A percentile compares a stretch with the other conserved stretches of the same genome.
Evolutionary conservation across 1,140 invertebrate species (phyloP).

Genomic region (Drosophila dunni): DNA sequence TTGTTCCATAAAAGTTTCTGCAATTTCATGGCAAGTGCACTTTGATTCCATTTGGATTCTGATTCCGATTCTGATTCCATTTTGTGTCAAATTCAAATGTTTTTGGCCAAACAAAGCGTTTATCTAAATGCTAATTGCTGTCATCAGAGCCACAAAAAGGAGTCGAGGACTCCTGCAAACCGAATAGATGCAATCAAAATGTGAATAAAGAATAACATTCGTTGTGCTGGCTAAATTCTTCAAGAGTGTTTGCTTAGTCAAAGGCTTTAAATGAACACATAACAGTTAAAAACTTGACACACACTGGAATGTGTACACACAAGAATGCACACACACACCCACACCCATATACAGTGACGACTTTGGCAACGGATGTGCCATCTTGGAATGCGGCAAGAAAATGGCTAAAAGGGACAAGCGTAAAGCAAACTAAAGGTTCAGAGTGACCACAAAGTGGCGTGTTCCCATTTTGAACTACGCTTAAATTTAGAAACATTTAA

Average conservation of each 20-base stretch:
- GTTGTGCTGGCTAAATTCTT: not conserved
- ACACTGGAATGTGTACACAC: slow-evolving; percentile 45
- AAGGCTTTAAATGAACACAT: slow-evolving; percentile 45
- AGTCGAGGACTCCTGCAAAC: slow-evolving; percentile 10
- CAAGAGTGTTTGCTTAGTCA: not conserved
- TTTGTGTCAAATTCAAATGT: slow-evolving; percentile 20
- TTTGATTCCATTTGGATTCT: slow-evolving; percentile 38
- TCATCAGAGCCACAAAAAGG: slow-evolving; percentile 48
- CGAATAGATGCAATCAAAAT: not conserved
- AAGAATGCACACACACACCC: slow-evolving; percentile 27
- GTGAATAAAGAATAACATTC: slow-evolving; percentile 19
- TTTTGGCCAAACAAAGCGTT: slow-evolving; percentile 48
- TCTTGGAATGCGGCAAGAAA: slow-evolving; percentile 57
- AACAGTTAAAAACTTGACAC: slow-evolving; percentile 25
- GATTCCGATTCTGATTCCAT: not conserved
- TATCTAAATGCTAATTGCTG: slow-evolving; percentile 71
- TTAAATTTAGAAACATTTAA: not conserved
- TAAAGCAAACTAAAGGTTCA: slow-evolving; percentile 22
- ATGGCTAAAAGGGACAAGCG: slow-evolving; percentile 30
- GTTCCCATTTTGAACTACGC: not conserved
- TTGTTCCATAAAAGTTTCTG: not conserved
- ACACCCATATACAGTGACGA: slow-evolving; percentile 6
- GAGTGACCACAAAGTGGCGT: slow-evolving; percentile 15
- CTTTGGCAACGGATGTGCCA: slow-evolving; percentile 66
- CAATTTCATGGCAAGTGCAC: slow-evolving; percentile 58